Conservation (phyloP, 64 coral and sea anemone genomes). For the Hydrozoanthus tunicans region DNA sequence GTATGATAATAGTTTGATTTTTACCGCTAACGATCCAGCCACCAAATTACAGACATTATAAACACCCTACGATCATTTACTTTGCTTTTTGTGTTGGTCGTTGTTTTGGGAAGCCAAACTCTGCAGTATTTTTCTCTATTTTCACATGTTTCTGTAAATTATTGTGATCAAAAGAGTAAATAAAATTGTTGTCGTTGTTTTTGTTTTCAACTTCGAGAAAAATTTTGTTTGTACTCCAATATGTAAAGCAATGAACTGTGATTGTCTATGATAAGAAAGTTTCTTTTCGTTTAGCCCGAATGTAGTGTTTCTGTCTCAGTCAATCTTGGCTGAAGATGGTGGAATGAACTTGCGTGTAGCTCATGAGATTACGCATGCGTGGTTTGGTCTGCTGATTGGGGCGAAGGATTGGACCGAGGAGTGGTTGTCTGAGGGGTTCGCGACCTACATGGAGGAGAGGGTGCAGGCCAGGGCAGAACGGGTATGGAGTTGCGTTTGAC, state of each 20-base stretch:
- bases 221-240: no score
- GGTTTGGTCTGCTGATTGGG: conserved; percentile 96
- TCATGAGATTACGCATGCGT: conserved; percentile 95
- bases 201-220: no score
- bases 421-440: conserved; percentile 94
- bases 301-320: conserved; percentile 93
- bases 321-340: conserved; percentile 87
- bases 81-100: no score
- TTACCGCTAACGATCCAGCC: no score
- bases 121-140: no score
- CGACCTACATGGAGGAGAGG: conserved; percentile 94
- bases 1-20: no score
- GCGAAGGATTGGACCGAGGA: conserved; percentile 98
- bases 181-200: no score
- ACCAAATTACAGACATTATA: no score
- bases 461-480: conserved; percentile 82
- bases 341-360: conserved; percentile 88
- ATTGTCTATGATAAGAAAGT: neutral
- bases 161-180: no score
- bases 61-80: no score
- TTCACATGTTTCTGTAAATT: no score
- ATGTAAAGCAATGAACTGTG: neutral
- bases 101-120: no score
- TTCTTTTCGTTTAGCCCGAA: conserved; percentile 74
- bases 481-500: conserved; percentile 12